Percentiles rank a stretch among this genome's conserved stretches.
phyloP scores from a whole-genome alignment of 2,888 invertebrate genomes.

The Oeneis ivallda region DNA sequence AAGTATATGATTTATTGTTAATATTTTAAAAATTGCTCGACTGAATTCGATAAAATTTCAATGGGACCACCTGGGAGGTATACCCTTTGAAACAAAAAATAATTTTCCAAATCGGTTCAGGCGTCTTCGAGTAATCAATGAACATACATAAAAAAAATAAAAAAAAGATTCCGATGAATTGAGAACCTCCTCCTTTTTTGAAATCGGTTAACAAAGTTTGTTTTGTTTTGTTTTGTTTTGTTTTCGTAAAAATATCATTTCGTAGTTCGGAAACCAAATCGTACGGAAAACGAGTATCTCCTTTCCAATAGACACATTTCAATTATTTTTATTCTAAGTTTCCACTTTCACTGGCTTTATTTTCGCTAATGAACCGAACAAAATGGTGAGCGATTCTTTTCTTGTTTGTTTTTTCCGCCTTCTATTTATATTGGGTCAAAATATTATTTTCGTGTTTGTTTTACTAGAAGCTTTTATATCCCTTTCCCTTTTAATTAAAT shows the following conservation, averaged over 20 bases:
- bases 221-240: neutral
- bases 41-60: too few relatives aligned
- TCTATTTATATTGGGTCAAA: neutral
- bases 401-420: conserved; percentile 4
- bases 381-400: conserved; percentile 21
- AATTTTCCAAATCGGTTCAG: too few relatives aligned
- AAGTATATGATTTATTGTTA: too few relatives aligned
- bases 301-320: conserved; percentile 17
- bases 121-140: too few relatives aligned
- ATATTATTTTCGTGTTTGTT: conserved; percentile 7
- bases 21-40: too few relatives aligned
- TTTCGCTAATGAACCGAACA: conserved; percentile 25
- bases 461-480: neutral
- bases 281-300: conserved; percentile 10
- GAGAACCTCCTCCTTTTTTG: too few relatives aligned
- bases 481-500: neutral
- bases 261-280: neutral
- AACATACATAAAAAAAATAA: too few relatives aligned
- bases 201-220: too few relatives aligned
- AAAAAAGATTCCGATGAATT: too few relatives aligned
- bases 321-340: conserved; percentile 22
- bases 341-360: conserved; percentile 19
- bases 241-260: neutral
- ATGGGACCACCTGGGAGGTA: too few relatives aligned
- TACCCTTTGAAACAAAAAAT: too few relatives aligned